Base-by-base conservation (phyloP, 1,140 invertebrate genomes). In the Elymnias hypermnestra region DNA sequence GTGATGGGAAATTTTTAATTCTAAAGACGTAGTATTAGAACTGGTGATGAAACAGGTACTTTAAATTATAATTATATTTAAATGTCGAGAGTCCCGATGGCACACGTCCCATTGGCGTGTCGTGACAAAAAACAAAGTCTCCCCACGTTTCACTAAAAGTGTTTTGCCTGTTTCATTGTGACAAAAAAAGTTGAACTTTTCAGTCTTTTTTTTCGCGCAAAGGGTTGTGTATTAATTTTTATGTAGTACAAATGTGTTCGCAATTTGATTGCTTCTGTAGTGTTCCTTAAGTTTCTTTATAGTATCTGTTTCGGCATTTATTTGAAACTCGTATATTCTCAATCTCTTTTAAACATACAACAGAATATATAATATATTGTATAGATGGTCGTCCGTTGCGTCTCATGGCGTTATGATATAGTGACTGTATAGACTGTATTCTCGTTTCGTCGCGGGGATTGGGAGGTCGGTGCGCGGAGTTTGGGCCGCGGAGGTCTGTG, bases 201-300 rank as follows among this genome's bases (percentile, higher is more conserved):
- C 74, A 84, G 74, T 83, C 67, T 81, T 79, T n/a, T n/a, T n/a
- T 57, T 85, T 78, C 78, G 78, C 78, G 82, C 82, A 85, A 85
- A 84, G 61, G 82, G 82, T 85, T 85, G 82, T 85, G 82, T 85
- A 85, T 85, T 83, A 82, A 82, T 82, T 77, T 84, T 85, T 85
- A 79, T 71, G 78, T 85, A 85, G 82, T 85, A 85, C 82, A 85
- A 85, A 85, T 83, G 76, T 83, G 77, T 85, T 83, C 73, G 81
- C 81, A 85, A 85, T 85, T 82, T 81, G 76, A 85, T 85, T 85
- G 81, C 81, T 82, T 71, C 75, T 77, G 68, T 85, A 81, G 78
- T 79, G 78, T 85, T 83, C 74, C 76, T 84, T 83, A 67, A 77
- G 59, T 82, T 83, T 70, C 70, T 83, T 70, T 69, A 69, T 64